Evolutionary conservation across 2,797 vertebrate genomes (phyloP), one percentile per base, ranked within the genome.

Genomic region (Alcedo quadribrachys): DNA sequence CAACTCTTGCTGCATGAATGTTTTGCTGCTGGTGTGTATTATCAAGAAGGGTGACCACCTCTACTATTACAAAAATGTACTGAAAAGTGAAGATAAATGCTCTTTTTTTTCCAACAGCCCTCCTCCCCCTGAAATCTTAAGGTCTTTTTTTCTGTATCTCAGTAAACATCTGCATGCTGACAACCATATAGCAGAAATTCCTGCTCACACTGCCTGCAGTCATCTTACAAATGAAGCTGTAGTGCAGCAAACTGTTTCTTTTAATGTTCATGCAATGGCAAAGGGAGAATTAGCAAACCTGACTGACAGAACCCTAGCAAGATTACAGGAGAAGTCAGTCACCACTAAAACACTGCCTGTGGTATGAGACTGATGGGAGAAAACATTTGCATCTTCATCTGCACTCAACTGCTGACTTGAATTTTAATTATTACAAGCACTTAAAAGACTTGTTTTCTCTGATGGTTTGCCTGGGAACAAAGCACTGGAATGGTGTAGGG

Each of bases 381-480:
- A 84, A 94, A 80, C 15, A 82, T 90, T 74, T 87, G 73, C 69
- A 77, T 61, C 65, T 84, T 93, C 79, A 94, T 89, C 76, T 68
- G 81, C 61, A 62, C 54, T 91, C 84, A 77, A 81, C 12, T 62
- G 73, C 37, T 2, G 5, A 75, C 40, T 75, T 87, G 87, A 91
- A 92, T 84, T 80, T 85, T 85, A 90, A 92, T 92, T 87, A 91
- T 53, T 53, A 43, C 24, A 40, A 91, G 60, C 51, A 87, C 28
- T 87, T 85, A 69, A 74, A 78, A 90, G 61, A 85, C 15, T 74
- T 45, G 79, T 37, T 80, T 85, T 78, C 76, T 61, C 79, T 83
- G 48, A 60, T 2, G 2, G 27, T 20, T 50, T 57, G 80, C 82
- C 15, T 71, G 81, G 80, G 93, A 85, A 92, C 53, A 81, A 88